These are phyloP conservation scores for Prunella fulvescens DNA, from an alignment of 2,113 vertebrate genomes.

Conservation along the genomic window DNA sequence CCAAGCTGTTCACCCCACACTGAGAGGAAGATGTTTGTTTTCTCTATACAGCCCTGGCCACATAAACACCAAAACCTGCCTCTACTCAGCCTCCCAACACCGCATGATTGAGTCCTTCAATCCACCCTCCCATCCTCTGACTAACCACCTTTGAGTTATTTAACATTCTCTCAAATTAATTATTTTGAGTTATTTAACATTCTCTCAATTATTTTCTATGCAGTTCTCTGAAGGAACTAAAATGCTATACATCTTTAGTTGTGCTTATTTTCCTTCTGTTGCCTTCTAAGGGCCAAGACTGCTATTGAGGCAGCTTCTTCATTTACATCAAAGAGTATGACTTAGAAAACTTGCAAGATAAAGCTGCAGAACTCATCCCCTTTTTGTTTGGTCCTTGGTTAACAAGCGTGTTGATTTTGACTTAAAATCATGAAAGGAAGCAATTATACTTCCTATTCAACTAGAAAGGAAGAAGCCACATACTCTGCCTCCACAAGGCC, in stretches of 20 bases:
- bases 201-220: background rate
- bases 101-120: background rate
- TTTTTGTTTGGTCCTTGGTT: background rate
- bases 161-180: background rate
- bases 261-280: background rate
- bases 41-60: background rate
- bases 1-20: background rate
- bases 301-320: background rate
- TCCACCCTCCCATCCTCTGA: background rate
- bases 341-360: background rate
- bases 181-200: background rate
- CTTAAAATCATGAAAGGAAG: background rate
- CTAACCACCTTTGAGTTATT: background rate
- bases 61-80: background rate
- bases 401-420: background rate
- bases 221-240: background rate
- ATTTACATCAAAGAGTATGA: background rate
- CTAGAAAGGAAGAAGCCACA: background rate
- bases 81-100: background rate
- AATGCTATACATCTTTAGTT: background rate
- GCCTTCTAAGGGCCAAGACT: conserved; percentile 48
- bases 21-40: background rate
- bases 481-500: background rate
- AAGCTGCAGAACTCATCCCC: background rate
- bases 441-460: background rate